Percentiles rank a stretch among this genome's conserved stretches.
Conservation (phyloP, 2,797 vertebrate genomes). For the Austrolebias charrua region DNA sequence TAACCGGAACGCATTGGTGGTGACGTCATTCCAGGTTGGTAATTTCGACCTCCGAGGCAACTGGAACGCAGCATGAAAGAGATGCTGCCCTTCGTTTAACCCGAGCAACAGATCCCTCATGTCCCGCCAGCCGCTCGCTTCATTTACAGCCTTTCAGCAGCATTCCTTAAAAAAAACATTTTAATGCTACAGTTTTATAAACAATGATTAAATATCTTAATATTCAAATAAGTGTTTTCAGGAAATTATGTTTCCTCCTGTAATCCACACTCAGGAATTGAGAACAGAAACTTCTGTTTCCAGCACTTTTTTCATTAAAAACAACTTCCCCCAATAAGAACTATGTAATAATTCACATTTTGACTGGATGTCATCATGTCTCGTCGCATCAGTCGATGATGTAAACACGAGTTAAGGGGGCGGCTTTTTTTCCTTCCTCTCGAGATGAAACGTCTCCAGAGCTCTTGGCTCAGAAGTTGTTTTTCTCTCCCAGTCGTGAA, state of each 20-base stretch:
- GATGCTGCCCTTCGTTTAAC: constrained; percentile 42
- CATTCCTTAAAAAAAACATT: too few species aligned
- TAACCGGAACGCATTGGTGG: too few species aligned
- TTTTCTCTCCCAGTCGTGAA: constrained; percentile 58
- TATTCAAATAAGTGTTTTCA: constrained; percentile 33
- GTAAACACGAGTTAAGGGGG: constrained; percentile 61
- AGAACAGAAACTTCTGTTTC: constrained; percentile 1
- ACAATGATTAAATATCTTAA: constrained; percentile 40
- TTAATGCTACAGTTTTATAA: constrained; percentile 12
- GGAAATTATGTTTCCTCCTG: constrained; percentile 12
- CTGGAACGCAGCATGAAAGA: too few species aligned
- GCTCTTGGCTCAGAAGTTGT: constrained; percentile 62
- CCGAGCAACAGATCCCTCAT: too few species aligned
- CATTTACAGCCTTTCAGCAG: background rate
- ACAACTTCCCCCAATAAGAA: constrained; percentile 20
- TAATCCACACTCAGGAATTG: background rate
- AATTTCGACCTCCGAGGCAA: too few species aligned
- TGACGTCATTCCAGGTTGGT: too few species aligned
- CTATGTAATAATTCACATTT: constrained; percentile 21
- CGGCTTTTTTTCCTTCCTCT: constrained; percentile 23
- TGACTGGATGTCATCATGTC: constrained; percentile 63
- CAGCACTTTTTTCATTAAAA: too few species aligned
- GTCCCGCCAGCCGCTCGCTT: background rate
- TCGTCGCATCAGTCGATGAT: constrained; percentile 65
- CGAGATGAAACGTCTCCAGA: constrained; percentile 60